Evolutionary conservation across 2,797 vertebrate species (phyloP).

Genomic region (Cercopithecus diana): DNA sequence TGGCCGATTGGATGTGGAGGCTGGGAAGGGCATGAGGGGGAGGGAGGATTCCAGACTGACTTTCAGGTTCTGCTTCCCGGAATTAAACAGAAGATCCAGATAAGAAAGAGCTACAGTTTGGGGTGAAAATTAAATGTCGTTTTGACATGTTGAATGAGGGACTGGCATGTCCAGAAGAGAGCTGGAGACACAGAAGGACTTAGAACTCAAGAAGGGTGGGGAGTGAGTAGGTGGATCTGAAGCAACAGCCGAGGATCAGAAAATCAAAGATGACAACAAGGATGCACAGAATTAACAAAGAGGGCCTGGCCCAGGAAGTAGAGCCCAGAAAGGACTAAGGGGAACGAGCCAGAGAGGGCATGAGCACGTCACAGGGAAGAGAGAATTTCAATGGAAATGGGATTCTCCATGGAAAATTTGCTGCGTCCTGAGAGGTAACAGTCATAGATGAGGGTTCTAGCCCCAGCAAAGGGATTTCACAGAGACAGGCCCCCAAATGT

Average conservation of each 20-base stretch:
- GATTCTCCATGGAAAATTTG: background rate
- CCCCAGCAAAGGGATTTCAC: background rate
- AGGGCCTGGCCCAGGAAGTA: background rate
- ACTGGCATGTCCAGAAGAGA: background rate
- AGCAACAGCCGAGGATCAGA: background rate
- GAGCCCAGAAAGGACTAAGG: background rate
- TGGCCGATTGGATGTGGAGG: background rate
- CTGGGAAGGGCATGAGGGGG: background rate
- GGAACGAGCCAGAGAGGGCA: background rate
- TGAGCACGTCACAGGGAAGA: background rate
- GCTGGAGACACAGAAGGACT: background rate
- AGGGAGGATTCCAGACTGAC: background rate
- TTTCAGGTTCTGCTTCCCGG: background rate
- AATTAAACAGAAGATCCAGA: background rate
- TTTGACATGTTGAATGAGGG: accelerated
- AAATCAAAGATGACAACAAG: background rate
- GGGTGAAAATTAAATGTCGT: background rate
- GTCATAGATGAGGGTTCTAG: background rate
- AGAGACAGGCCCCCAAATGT: background rate
- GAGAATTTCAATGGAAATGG: accelerated
- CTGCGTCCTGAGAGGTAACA: background rate
- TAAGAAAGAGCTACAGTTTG: background rate
- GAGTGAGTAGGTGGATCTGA: background rate
- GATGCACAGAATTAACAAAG: background rate
- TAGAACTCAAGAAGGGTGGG: background rate